Conservation (phyloP, 2,888 invertebrate species). For the Rhopalosiphum nymphaeae region DNA sequence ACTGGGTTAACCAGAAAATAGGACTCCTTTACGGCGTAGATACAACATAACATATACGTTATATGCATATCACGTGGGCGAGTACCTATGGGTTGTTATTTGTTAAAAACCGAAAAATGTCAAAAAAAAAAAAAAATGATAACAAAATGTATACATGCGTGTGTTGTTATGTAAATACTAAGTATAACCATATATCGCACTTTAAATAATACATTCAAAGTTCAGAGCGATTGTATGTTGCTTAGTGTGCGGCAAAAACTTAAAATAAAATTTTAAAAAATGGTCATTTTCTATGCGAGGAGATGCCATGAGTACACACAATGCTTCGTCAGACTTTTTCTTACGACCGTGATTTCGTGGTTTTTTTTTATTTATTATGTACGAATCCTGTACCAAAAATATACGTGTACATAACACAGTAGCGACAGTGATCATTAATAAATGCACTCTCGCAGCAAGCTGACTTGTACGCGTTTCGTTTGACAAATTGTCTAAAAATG, state of each 20-base stretch:
- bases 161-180: neutral
- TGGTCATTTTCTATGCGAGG: neutral
- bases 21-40: neutral
- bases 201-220: neutral
- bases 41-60: neutral
- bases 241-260: neutral
- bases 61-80: neutral
- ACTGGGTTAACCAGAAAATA: neutral
- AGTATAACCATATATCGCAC: neutral
- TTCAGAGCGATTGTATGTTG: neutral
- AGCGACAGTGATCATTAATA: neutral
- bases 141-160: neutral
- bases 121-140: neutral
- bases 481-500: neutral
- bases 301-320: neutral
- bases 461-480: neutral
- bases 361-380: neutral
- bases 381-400: neutral
- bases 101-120: neutral
- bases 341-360: neutral
- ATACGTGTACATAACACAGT: neutral
- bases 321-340: slow-evolving; percentile 3
- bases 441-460: neutral
- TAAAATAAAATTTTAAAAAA: neutral
- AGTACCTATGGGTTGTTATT: neutral